Conservation (phyloP, 1,140 invertebrate genomes). For the Leguminivora glycinivorella region DNA sequence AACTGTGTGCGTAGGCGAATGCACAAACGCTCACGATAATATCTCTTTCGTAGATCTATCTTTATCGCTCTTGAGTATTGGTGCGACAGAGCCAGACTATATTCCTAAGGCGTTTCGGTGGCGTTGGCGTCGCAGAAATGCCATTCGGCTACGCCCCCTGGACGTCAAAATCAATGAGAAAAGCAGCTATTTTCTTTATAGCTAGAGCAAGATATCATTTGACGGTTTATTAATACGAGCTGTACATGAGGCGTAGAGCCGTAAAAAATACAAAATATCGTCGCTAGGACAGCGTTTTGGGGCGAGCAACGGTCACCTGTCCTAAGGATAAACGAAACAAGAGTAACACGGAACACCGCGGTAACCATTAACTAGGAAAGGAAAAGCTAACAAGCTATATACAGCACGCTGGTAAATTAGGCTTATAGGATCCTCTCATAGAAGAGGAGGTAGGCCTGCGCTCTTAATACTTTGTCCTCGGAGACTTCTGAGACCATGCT, state of each 20-base stretch:
- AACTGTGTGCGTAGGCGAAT: too few species aligned
- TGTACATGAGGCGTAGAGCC: conserved; percentile 11
- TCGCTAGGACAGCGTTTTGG: not conserved
- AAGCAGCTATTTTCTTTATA: not conserved
- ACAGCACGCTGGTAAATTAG: conserved; percentile 40
- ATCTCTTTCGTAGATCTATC: too few species aligned
- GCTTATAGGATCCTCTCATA: conserved; percentile 93
- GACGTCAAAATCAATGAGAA: too few species aligned
- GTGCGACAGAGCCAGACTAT: too few species aligned
- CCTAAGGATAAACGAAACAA: conserved; percentile 28
- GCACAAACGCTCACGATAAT: too few species aligned
- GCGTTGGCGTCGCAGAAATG: too few species aligned
- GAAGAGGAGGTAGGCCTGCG: conserved; percentile 98
- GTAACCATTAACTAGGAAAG: conserved; percentile 34
- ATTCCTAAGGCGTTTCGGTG: too few species aligned
- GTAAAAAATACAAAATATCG: conserved; percentile 20
- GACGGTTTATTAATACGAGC: not conserved
- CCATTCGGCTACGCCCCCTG: too few species aligned
- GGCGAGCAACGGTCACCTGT: not conserved
- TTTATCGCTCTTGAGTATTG: too few species aligned
- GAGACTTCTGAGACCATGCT: conserved; percentile 89
- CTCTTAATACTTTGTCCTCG: conserved; percentile 89
- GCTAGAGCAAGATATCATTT: not conserved
- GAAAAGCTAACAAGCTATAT: conserved; percentile 50
- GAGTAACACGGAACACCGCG: conserved; percentile 11